Evolutionary conservation across 1,140 invertebrate genomes (phyloP), one percentile per base, ranked within the genome.

Genomic region (Aphidius gifuensis): DNA sequence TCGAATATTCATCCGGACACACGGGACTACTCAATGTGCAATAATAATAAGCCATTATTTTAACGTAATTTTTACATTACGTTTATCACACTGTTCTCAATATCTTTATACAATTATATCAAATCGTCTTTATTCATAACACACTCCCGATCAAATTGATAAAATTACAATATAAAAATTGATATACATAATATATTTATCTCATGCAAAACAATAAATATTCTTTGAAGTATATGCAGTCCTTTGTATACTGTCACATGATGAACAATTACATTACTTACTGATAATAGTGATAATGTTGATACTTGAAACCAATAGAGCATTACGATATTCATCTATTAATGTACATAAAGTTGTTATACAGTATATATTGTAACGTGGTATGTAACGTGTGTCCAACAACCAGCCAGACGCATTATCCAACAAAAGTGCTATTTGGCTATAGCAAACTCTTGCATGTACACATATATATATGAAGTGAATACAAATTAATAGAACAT

Each of bases 1-100:
- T 71, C 65, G 68, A 73, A 74, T 74, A 71, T 71, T 74, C 70
- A 64, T 56, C 47, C 55, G 49, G 51, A 68, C 56, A 61, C 58
- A 16, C 58, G 43, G 62, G 66, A 72, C 70, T 68, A 73, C 66
- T 60, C 66, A 58, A 55, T 66, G 63, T 68, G 58, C 66, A 73
- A 75, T 75, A 74, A 71, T 73, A 73, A 75, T 69, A 16, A 16
- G 40, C 39, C 53, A 55, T 55, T 6, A 55, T 55, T 55, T 55
- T 6, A 69, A 62, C 66, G 66, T 65, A 53, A 58, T 54, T 50
- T 67, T 66, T 58, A 9, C 44, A 39, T 47, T 48, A 45, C 46
- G 11, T 45, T 21, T n/a, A 16, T 16, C 16, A 16, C 1, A 16
- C 16, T 16, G 16, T 16, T 16, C 16, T 1, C 16, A 16, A 16